Evolutionary conservation across 1,140 invertebrate species (phyloP).

Genomic region (Sycophaga agraensis): DNA sequence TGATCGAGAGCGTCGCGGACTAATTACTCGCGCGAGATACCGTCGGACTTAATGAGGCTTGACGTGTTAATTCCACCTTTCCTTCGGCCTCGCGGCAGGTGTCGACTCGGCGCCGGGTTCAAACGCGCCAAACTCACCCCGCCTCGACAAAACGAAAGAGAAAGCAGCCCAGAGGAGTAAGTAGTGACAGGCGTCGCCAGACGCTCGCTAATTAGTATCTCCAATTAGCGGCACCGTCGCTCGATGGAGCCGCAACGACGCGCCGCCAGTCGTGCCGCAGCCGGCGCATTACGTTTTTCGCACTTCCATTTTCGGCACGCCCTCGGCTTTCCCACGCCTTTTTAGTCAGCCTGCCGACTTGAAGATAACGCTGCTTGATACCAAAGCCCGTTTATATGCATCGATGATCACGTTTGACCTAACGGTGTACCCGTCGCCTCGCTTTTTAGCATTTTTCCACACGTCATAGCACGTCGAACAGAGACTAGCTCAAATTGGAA

Average conservation of each 20-base stretch:
- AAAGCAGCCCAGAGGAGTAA: neutral
- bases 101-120: neutral
- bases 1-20: neutral
- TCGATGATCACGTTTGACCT: too few relatives aligned
- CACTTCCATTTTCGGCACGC: neutral
- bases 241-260: neutral
- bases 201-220: slow-evolving; percentile 20
- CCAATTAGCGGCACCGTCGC: slow-evolving; percentile 10
- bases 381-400: too few relatives aligned
- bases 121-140: neutral
- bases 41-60: neutral
- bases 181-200: neutral
- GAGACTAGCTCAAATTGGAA: too few relatives aligned
- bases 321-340: neutral
- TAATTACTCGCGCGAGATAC: slow-evolving; percentile 7
- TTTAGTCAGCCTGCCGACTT: neutral
- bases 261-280: neutral
- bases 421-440: too few relatives aligned
- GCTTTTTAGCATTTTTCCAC: too few relatives aligned
- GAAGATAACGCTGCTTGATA: too few relatives aligned
- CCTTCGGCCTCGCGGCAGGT: neutral
- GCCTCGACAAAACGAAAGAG: neutral
- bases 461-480: too few relatives aligned
- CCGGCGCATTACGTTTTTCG: neutral
- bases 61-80: neutral